Evolutionary conservation across 2,888 invertebrate species (phyloP).

Genomic region (Fragum whitleyi): DNA sequence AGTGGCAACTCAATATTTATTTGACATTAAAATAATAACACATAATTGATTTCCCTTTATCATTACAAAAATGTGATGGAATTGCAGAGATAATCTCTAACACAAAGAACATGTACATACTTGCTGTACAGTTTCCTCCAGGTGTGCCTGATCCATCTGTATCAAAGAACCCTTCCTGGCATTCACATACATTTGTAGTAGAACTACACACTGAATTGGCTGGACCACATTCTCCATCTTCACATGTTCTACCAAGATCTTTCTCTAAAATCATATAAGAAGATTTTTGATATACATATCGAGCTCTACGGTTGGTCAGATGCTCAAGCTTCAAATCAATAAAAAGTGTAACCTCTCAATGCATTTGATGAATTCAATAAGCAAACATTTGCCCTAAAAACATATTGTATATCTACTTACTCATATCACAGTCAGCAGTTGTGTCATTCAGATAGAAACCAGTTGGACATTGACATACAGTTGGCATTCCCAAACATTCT

Average conservation of each 20-base stretch:
- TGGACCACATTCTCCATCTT: conserved; percentile 4
- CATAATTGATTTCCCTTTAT: too few species aligned
- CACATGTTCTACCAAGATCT: conserved; percentile 2
- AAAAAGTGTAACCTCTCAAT: too few species aligned
- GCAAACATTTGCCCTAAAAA: too few species aligned
- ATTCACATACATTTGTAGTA: not conserved
- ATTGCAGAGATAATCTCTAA: too few species aligned
- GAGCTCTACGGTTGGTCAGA: too few species aligned
- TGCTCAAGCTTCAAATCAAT: too few species aligned
- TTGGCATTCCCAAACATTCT: not conserved
- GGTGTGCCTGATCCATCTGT: not conserved
- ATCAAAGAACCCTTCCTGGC: conserved; percentile 14
- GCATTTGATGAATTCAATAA: too few species aligned
- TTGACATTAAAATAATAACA: too few species aligned
- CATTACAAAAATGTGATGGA: too few species aligned
- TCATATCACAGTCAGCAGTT: not conserved
- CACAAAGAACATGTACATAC: too few species aligned
- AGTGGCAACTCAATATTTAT: too few species aligned
- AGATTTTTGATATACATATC: too few species aligned
- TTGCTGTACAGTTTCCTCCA: conserved; percentile 10
- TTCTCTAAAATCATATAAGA: not conserved
- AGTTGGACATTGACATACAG: not conserved
- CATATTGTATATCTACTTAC: not conserved
- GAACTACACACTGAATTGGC: conserved; percentile 3
- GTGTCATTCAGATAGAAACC: not conserved